These are phyloP conservation scores for Meandrusa payeni DNA, from an alignment of 2,888 invertebrate species.

Conservation along the genomic window DNA sequence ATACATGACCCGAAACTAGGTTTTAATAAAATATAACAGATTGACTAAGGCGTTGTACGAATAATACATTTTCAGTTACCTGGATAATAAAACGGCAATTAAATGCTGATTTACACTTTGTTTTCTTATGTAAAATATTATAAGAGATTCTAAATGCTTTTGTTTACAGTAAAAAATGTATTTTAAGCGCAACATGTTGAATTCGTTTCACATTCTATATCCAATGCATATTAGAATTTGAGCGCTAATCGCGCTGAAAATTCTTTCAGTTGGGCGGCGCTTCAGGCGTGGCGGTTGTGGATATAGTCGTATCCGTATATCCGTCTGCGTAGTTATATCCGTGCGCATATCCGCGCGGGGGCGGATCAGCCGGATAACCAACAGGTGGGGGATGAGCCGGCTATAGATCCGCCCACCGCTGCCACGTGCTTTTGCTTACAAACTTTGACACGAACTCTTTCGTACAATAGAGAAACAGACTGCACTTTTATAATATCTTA, in stretches of 20 bases:
- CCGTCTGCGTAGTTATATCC: constrained; percentile 60
- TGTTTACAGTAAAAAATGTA: too few relatives aligned
- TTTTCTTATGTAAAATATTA: too few relatives aligned
- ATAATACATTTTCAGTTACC: too few relatives aligned
- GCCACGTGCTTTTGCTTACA: constrained; percentile 49
- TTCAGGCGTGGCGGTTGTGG: constrained; percentile 57
- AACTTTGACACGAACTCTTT: constrained; percentile 23
- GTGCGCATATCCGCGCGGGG: constrained; percentile 49
- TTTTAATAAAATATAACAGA: too few relatives aligned
- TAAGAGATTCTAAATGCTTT: too few relatives aligned
- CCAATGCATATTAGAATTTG: background rate
- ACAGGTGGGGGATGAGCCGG: constrained; percentile 80
- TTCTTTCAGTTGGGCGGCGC: constrained; percentile 38
- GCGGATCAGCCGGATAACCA: constrained; percentile 76
- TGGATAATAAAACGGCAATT: too few relatives aligned
- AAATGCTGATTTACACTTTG: too few relatives aligned
- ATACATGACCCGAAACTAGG: too few relatives aligned
- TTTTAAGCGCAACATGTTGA: too few relatives aligned
- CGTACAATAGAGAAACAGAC: background rate
- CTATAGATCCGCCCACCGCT: constrained; percentile 62
- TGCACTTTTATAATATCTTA: too few relatives aligned
- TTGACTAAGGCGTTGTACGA: too few relatives aligned
- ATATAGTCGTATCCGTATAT: constrained; percentile 44
- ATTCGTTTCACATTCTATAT: too few relatives aligned
- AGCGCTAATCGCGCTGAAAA: constrained; percentile 25